phyloP scores from a whole-genome alignment of 2,888 invertebrate genomes.

The Nemotelus nigrinus region DNA sequence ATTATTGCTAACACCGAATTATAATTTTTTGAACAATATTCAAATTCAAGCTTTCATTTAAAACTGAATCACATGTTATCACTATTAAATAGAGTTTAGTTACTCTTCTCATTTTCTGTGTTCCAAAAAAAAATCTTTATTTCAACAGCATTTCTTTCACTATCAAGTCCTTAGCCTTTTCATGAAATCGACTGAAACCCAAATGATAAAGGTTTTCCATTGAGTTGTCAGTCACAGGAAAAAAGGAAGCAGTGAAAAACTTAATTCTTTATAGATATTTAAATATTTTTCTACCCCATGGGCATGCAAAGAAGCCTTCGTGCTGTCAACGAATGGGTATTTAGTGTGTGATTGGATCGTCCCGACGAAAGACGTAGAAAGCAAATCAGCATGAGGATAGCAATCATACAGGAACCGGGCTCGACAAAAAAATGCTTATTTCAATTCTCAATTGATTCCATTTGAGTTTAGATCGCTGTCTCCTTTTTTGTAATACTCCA shows the following conservation, averaged over 20 bases:
- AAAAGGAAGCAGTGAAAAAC: background rate
- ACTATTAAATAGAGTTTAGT: too few relatives aligned
- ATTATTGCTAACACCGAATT: too few relatives aligned
- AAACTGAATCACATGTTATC: too few relatives aligned
- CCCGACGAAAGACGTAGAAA: background rate
- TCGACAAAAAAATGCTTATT: background rate
- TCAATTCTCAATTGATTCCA: slow-evolving; percentile 21
- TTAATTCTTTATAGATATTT: background rate
- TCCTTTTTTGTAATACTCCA: background rate
- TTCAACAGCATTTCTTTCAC: too few relatives aligned
- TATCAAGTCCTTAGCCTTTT: too few relatives aligned
- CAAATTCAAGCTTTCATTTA: too few relatives aligned
- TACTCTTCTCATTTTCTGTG: too few relatives aligned
- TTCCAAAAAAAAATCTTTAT: too few relatives aligned
- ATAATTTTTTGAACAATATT: too few relatives aligned
- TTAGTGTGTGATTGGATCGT: slow-evolving; percentile 26
- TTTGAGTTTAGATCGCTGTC: background rate
- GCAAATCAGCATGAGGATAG: slow-evolving; percentile 1
- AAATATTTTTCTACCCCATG: background rate
- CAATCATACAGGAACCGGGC: background rate
- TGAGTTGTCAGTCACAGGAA: background rate
- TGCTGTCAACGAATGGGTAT: background rate
- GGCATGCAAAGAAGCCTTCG: background rate
- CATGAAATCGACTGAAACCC: too few relatives aligned
- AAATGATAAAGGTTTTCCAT: background rate